Base-by-base conservation (phyloP, 2,888 invertebrate species). In the Lepidonotus clava region DNA sequence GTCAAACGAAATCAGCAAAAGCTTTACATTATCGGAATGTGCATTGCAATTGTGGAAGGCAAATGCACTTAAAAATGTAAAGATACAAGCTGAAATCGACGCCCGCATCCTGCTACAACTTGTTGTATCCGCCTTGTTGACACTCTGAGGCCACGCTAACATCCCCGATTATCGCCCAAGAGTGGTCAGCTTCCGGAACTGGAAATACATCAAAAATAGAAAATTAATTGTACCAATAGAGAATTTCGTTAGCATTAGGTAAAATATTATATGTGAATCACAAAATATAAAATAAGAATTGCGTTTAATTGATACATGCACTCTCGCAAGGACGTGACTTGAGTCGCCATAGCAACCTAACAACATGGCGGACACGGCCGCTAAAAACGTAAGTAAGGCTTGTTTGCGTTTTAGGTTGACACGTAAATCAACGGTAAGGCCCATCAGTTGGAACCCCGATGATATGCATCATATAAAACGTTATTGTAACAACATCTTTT, bases 1-100 rank as follows among this genome's bases (percentile, higher is more conserved):
- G 94, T 97, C 97, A 91, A 96, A 96, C 0, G 96, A 96, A 21
- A 96, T 95, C 21, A 96, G 93, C 51, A 96, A 93, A 83, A 96
- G 91, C 88, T 95, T 95, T 0, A 96, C 95, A 84, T 83, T 77
- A 32, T 85, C 84, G 4, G 85, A 66, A 80, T 88, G 87, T 41
- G 34, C 80, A n/a, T 83, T 24, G 5, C 46, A 41, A 28, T 51
- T 2, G 34, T 76, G 2, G 14, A 66, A 18, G 28, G 14, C 28
- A 28, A 66, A 5, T 32, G 32, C 24, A 24, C n/a, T 1, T 36
- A 71, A 1, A 34, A 38, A 71, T 36, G 36, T 21, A n/a, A 24
- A 36, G 4, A 71, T 38, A 71, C 24, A n/a, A n/a, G n/a, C n/a
- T n/a, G n/a, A 66, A 32, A 24, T 71, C 71, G 11, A 36, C 6